Evolutionary conservation across 2,797 vertebrate species (phyloP).

Genomic region (Ctenopoma multispine): DNA sequence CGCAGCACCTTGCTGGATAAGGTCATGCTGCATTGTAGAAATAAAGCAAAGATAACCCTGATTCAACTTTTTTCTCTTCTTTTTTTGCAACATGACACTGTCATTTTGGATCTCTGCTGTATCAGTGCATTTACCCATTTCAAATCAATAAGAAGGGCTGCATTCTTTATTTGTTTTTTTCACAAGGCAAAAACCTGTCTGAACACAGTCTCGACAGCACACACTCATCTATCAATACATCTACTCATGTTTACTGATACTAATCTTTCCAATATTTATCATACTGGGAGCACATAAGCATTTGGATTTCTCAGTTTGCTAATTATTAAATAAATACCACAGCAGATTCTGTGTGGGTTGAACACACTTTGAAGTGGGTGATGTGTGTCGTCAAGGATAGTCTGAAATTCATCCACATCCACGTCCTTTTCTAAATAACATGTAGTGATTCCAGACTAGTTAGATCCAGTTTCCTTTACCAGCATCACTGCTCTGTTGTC

Average conservation of each 20-base stretch:
- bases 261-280: conserved; percentile 4
- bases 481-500: background rate
- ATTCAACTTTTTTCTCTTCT: no score
- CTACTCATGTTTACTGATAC: conserved; percentile 19
- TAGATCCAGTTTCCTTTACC: conserved; percentile 1
- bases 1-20: background rate
- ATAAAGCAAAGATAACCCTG: background rate
- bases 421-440: background rate
- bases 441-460: background rate
- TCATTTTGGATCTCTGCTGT: no score
- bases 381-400: background rate
- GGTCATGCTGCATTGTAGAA: background rate
- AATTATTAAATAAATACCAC: background rate
- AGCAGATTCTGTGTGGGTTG: conserved; percentile 10
- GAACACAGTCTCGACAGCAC: background rate
- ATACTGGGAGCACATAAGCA: background rate
- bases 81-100: no score
- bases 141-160: no score
- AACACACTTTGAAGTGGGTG: background rate
- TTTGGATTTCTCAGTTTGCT: conserved; percentile 7
- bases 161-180: no score
- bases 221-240: background rate
- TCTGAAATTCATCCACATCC: background rate
- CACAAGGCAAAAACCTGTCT: background rate
- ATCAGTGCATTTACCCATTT: no score